A percentile compares a stretch with the other conserved stretches of the same genome.
These are phyloP conservation scores for Cyanoliseus patagonus DNA, from an alignment of 2,113 vertebrate species.

Conservation along the genomic window DNA sequence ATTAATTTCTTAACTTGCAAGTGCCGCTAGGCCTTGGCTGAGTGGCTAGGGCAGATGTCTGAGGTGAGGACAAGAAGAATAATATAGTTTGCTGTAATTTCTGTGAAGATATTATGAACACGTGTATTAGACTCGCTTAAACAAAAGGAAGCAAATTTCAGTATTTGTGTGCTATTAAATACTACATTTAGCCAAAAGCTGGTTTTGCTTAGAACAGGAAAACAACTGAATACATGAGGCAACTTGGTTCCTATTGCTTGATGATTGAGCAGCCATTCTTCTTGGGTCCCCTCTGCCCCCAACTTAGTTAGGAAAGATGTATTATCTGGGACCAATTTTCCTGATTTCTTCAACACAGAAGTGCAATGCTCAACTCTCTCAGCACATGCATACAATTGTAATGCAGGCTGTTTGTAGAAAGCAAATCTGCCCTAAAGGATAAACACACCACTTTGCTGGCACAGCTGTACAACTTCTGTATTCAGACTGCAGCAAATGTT, in stretches of 20 bases:
- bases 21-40: not conserved
- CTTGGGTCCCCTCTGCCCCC: not conserved
- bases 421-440: constrained; percentile 59
- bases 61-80: not conserved
- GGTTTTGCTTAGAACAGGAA: not conserved
- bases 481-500: constrained; percentile 53
- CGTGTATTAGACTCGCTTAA: not conserved
- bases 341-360: not conserved
- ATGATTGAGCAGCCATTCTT: not conserved
- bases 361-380: not conserved
- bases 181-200: not conserved
- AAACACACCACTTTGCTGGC: constrained; percentile 53
- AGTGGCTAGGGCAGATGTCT: not conserved
- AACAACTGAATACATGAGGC: not conserved
- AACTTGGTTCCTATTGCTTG: not conserved
- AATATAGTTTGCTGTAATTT: not conserved
- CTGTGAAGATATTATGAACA: not conserved
- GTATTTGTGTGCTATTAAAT: not conserved
- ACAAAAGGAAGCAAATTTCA: not conserved
- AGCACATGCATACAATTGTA: constrained; percentile 9
- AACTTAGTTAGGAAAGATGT: not conserved
- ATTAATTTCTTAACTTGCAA: not conserved
- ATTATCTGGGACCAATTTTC: constrained; percentile 4
- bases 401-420: constrained; percentile 60
- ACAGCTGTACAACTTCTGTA: constrained; percentile 54